Evolutionary conservation across 1,140 invertebrate genomes (phyloP), one percentile per base, ranked within the genome.

Genomic region (Ceratina japonica): DNA sequence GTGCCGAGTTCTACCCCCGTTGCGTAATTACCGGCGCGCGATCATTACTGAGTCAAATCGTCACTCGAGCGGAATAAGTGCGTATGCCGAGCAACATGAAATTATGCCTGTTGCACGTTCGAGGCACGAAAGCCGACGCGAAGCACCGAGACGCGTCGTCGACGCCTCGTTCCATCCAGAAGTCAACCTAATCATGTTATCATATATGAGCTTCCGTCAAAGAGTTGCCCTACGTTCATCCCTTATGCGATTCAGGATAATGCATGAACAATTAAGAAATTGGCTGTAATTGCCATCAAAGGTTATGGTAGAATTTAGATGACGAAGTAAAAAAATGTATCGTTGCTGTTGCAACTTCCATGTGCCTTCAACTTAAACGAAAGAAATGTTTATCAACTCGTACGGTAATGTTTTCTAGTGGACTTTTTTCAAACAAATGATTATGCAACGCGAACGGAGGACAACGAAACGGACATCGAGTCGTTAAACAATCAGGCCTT

Each of bases 21-120:
- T 87, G 83, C 83, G 77, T 87, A 87, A 87, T 86, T 68, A 52
- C 63, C 54, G 72, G 24, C 52, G 75, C 75, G 75, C 84, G 74
- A 87, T 84, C 79, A 82, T 87, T 86, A 86, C 78, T 73, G 82
- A 87, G 85, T 86, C 82, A 70, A 84, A 86, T 86, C 81, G 84
- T 86, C 85, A 82, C 82, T 86, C 84, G 84, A 86, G 82, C 81
- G 84, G 81, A 87, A 87, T 86, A 87, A 87, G 81, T 84, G 81
- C 81, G 81, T 80, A 76, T 8, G 37, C 68, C 69, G 61, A 51
- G 22, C 59, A 58, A 79, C 56, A 66, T 62, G 51, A 72, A 74
- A 75, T 85, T 74, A 72, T 27, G 37, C 15, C 37, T 12, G 18
- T 49, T 31, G 18, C 56, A 7, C 5, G 15, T 16, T 44, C 18